A percentile compares a stretch with the other conserved stretches of the same genome.
Conservation (phyloP, 2,797 vertebrate species). For the Microctenopoma lineatum region DNA sequence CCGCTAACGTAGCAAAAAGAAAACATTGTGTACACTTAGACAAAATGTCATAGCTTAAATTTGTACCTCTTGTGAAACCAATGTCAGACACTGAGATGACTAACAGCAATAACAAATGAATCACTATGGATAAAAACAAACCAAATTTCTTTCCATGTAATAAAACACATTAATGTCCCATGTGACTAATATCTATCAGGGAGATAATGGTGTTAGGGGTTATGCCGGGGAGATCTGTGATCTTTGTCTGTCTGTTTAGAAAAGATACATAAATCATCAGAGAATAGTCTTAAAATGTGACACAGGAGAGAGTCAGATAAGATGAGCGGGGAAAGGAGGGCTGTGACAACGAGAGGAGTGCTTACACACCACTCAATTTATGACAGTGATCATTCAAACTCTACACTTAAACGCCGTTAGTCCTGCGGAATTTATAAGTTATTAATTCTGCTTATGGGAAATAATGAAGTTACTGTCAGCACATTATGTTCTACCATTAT, state of each 20-base stretch:
- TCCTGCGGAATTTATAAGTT: background rate
- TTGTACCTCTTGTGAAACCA: conserved; percentile 36
- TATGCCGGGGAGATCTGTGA: conserved; percentile 60
- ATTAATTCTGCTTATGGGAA: background rate
- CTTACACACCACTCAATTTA: conserved; percentile 65
- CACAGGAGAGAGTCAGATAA: conserved; percentile 64
- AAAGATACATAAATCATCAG: conserved; percentile 73
- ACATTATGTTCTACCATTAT: background rate
- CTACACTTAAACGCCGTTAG: conserved; percentile 29
- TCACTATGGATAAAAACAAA: conserved; percentile 61
- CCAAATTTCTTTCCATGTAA: conserved; percentile 60
- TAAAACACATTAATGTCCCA: conserved; percentile 73
- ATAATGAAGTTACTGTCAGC: background rate
- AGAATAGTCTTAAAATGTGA: conserved; percentile 73
- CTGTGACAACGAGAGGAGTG: conserved; percentile 37
- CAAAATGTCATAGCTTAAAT: conserved; percentile 28
- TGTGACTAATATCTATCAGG: conserved; percentile 70
- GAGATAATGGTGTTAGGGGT: conserved; percentile 63
- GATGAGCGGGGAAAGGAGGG: conserved; percentile 27
- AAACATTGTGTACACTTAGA: conserved; percentile 40
- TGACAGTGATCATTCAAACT: conserved; percentile 61
- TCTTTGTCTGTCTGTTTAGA: conserved; percentile 72
- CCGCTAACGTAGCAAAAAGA: conserved; percentile 21
- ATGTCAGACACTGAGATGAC: conserved; percentile 47
- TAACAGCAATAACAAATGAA: conserved; percentile 68